Evolutionary conservation across 1,140 invertebrate genomes (phyloP).

Genomic region (Acyrthosiphon pisum): DNA sequence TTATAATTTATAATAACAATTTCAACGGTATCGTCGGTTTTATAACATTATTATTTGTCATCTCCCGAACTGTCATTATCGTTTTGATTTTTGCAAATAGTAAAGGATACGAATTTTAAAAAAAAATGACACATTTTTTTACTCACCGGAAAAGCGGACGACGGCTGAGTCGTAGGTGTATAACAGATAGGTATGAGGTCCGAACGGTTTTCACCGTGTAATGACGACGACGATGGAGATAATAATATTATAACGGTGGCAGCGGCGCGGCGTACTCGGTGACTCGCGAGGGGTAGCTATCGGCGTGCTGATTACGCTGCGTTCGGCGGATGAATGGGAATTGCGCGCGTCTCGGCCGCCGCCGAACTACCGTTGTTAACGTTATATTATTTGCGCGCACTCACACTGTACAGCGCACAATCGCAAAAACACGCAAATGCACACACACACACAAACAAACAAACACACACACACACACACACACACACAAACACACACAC

Average conservation of each 20-base stretch:
- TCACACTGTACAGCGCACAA: neutral
- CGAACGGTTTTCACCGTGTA: neutral
- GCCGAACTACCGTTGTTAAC: neutral
- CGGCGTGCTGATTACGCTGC: constrained; percentile 21
- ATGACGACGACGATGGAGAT: neutral
- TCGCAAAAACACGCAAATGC: neutral
- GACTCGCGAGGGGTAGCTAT: neutral
- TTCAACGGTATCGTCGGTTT: no score
- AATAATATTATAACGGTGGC: no score
- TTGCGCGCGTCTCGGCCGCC: neutral
- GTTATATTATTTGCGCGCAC: neutral
- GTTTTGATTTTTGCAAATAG: neutral
- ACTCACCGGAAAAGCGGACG: neutral
- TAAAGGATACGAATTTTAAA: no score
- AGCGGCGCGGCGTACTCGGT: neutral
- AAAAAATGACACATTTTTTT: neutral
- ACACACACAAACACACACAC: neutral
- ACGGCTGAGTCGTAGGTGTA: neutral
- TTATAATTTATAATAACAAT: no score
- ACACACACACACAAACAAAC: neutral
- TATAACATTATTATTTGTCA: no score
- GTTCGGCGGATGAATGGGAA: constrained; percentile 30
- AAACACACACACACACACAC: neutral
- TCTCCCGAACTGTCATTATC: no score
- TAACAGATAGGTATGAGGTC: neutral